phyloP scores from a whole-genome alignment of 2,797 vertebrate species.

The Erpetoichthys calabaricus region DNA sequence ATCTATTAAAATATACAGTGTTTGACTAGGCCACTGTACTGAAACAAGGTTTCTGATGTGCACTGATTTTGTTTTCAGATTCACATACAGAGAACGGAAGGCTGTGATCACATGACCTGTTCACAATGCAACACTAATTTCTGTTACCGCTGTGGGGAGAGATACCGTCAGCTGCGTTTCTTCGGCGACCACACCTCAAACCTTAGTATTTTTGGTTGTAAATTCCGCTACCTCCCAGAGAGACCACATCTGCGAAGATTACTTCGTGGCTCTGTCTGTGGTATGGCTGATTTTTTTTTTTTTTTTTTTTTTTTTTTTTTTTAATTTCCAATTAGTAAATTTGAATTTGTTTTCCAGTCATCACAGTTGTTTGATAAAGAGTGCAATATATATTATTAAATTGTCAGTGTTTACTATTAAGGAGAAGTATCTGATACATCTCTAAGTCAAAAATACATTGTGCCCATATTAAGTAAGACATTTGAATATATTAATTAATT shows the following conservation, averaged over 20 bases:
- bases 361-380: too few relatives aligned
- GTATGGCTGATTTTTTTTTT: slow-evolving; percentile 49
- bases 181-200: slow-evolving; percentile 97
- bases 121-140: slow-evolving; percentile 96
- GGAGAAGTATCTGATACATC: too few relatives aligned
- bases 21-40: too few relatives aligned
- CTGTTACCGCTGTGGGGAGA: slow-evolving; percentile 94
- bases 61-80: slow-evolving; percentile 49
- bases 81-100: slow-evolving; percentile 94
- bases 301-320: background rate
- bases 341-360: background rate
- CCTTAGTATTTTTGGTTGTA: slow-evolving; percentile 98
- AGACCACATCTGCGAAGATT: slow-evolving; percentile 88
- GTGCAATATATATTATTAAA: too few relatives aligned
- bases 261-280: slow-evolving; percentile 88
- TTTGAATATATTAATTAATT: too few relatives aligned
- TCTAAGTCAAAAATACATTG: too few relatives aligned
- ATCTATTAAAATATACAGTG: too few relatives aligned
- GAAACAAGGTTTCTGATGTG: background rate
- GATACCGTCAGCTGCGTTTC: slow-evolving; percentile 87
- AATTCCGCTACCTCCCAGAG: slow-evolving; percentile 92
- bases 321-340: background rate
- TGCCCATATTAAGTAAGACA: too few relatives aligned
- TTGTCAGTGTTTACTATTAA: too few relatives aligned
- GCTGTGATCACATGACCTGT: slow-evolving; percentile 96